These are phyloP conservation scores for Apostichopus californicus DNA, from an alignment of 35 echinoderm and acorn worm genomes.

Conservation along the genomic window DNA sequence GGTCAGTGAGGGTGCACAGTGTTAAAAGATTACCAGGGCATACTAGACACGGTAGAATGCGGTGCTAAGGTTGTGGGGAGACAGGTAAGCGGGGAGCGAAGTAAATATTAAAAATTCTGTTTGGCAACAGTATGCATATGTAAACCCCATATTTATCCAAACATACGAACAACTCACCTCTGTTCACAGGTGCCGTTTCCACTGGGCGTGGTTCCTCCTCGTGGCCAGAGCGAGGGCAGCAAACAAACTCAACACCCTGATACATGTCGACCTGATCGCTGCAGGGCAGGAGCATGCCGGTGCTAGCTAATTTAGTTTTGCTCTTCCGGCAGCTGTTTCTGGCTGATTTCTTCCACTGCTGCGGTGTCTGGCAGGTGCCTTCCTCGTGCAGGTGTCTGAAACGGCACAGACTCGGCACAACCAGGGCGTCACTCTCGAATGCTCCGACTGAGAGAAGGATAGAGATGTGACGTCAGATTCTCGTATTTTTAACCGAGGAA, in stretches of 20 bases:
- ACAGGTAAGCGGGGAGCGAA: no score
- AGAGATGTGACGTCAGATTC: no score
- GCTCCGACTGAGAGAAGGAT: conserved; percentile 58
- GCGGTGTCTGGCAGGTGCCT: conserved; percentile 63
- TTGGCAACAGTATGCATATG: no score
- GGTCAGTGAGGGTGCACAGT: no score
- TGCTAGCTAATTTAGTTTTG: conserved; percentile 44
- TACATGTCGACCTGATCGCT: conserved; percentile 56
- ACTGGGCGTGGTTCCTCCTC: not conserved
- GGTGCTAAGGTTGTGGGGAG: no score
- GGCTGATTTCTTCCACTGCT: conserved; percentile 61
- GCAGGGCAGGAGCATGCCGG: conserved; percentile 81
- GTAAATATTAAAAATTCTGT: no score
- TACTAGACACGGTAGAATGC: no score
- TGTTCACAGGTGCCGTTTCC: not conserved
- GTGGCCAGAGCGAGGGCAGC: conserved; percentile 62
- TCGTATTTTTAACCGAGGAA: no score
- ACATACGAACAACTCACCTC: not conserved
- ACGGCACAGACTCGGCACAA: conserved; percentile 77
- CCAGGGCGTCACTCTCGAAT: conserved; percentile 86
- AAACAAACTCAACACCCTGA: conserved; percentile 85
- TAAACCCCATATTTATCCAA: no score
- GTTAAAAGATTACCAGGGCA: no score
- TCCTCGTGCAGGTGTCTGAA: conserved; percentile 80
- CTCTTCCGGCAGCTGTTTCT: conserved; percentile 46